phyloP scores from a whole-genome alignment of 2,797 vertebrate species.

The Coregonus ussuriensis region DNA sequence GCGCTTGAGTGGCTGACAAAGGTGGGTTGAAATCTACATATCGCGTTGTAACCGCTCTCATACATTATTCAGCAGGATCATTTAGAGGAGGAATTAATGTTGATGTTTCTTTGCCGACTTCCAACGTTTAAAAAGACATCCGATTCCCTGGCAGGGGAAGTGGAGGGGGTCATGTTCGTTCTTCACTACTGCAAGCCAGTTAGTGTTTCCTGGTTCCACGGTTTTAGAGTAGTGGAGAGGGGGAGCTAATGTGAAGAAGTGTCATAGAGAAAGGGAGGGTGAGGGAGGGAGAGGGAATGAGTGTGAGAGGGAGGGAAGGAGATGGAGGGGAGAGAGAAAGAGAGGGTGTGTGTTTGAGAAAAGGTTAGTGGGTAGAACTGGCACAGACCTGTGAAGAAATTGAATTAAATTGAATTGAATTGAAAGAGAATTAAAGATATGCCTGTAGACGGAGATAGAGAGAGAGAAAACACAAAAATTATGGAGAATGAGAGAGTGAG shows the following conservation, averaged over 20 bases:
- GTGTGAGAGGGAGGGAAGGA: neutral
- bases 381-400: slow-evolving; percentile 29
- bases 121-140: slow-evolving; percentile 70
- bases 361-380: slow-evolving; percentile 28
- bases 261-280: slow-evolving; percentile 12
- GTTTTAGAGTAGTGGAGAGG: slow-evolving; percentile 32
- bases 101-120: slow-evolving; percentile 75
- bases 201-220: slow-evolving; percentile 1
- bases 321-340: neutral
- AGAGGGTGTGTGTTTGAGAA: too few species aligned
- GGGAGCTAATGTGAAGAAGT: slow-evolving; percentile 23
- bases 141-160: slow-evolving; percentile 66
- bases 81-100: slow-evolving; percentile 76
- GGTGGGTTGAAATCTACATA: slow-evolving; percentile 75
- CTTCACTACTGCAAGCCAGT: slow-evolving; percentile 68
- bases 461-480: neutral
- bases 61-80: slow-evolving; percentile 77
- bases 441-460: neutral
- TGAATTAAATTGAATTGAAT: neutral
- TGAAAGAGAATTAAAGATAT: neutral
- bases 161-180: slow-evolving; percentile 61
- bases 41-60: slow-evolving; percentile 57
- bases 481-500: neutral
- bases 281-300: slow-evolving; percentile 8
- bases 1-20: slow-evolving; percentile 63